Evolutionary conservation across 2,888 invertebrate species (phyloP).

Genomic region (Meganola albula): DNA sequence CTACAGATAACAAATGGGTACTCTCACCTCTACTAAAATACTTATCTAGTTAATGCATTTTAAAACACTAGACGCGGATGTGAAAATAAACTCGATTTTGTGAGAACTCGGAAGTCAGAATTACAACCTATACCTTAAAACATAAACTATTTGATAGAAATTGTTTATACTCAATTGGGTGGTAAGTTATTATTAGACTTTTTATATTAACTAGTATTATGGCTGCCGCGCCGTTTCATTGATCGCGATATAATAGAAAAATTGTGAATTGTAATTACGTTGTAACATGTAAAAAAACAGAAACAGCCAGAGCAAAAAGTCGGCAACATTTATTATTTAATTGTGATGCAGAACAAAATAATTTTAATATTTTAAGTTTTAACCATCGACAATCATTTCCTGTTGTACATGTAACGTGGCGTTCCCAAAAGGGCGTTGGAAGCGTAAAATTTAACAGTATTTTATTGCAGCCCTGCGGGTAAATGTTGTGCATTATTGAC

Average conservation of each 20-base stretch:
- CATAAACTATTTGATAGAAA: too few species aligned
- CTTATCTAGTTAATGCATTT: neutral
- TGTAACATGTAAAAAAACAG: too few species aligned
- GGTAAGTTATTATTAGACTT: too few species aligned
- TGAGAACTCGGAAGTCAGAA: too few species aligned
- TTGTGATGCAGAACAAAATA: conserved; percentile 11
- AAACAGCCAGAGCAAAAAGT: too few species aligned
- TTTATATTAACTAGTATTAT: too few species aligned
- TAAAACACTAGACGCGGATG: neutral
- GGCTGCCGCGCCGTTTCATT: too few species aligned
- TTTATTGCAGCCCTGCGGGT: conserved; percentile 18
- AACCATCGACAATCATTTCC: conserved; percentile 15
- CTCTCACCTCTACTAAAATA: conserved; percentile 20
- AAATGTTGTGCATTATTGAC: conserved; percentile 17
- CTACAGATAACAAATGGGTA: conserved; percentile 16
- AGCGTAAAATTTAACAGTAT: conserved; percentile 23
- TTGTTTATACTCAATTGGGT: too few species aligned
- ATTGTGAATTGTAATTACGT: too few species aligned
- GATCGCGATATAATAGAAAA: too few species aligned
- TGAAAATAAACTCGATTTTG: neutral
- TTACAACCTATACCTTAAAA: too few species aligned
- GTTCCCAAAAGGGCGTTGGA: conserved; percentile 17
- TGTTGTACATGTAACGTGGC: conserved; percentile 14
- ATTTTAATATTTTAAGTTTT: conserved; percentile 17
- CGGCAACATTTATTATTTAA: neutral